A percentile compares a stretch with the other conserved stretches of the same genome.
These are phyloP conservation scores for Zaprionus lineosus DNA, from an alignment of 2,888 invertebrate species.

Conservation along the genomic window DNA sequence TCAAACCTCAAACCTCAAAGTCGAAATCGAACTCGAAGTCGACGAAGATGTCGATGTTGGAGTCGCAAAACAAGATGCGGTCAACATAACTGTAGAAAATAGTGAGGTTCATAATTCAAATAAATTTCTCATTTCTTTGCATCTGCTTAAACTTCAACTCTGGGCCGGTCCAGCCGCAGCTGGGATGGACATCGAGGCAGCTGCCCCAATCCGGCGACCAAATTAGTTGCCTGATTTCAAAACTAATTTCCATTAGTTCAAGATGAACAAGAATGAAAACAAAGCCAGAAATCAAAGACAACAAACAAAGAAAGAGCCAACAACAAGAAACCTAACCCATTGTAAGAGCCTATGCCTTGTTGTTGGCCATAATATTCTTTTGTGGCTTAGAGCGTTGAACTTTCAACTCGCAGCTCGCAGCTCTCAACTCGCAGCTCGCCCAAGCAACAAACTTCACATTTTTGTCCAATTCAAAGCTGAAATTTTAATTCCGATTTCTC, in stretches of 20 bases:
- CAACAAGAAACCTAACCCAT: slow-evolving; percentile 18
- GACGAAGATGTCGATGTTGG: no score
- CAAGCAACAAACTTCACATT: slow-evolving; percentile 13
- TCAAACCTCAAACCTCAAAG: slow-evolving; percentile 9
- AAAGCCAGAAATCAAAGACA: background rate
- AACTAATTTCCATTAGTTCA: slow-evolving; percentile 54
- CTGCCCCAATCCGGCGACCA: slow-evolving; percentile 36
- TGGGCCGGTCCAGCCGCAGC: slow-evolving; percentile 9
- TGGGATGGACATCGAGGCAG: background rate
- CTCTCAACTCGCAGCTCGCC: no score
- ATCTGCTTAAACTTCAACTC: slow-evolving; percentile 46
- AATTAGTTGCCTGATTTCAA: slow-evolving; percentile 47
- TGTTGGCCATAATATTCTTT: background rate
- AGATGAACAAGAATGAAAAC: slow-evolving; percentile 7
- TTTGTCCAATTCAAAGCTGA: slow-evolving; percentile 1
- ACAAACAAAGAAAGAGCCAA: background rate
- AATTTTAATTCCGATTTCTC: slow-evolving; percentile 39
- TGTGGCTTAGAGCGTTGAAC: slow-evolving; percentile 58
- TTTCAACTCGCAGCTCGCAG: slow-evolving; percentile 70
- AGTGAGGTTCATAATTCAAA: slow-evolving; percentile 43
- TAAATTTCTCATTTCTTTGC: slow-evolving; percentile 35
- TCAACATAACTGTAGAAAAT: slow-evolving; percentile 41
- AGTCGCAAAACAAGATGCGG: background rate
- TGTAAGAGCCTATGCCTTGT: slow-evolving; percentile 23
- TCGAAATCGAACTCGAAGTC: slow-evolving; percentile 5